These are phyloP conservation scores for Rhynchophorus ferrugineus DNA, from an alignment of 1,140 invertebrate species.

Conservation along the genomic window DNA sequence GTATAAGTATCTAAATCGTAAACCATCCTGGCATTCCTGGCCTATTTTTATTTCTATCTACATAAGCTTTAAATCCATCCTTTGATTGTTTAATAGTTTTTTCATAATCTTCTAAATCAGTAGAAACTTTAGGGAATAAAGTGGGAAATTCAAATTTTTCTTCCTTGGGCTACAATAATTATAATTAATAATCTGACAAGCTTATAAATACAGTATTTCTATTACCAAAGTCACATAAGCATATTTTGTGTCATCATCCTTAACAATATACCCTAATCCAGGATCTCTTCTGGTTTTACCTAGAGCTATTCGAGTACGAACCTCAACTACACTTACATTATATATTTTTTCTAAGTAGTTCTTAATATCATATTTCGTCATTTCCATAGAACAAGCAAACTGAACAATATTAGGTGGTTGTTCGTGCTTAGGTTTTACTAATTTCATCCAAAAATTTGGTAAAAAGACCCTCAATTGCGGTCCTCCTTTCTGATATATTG, in stretches of 20 bases:
- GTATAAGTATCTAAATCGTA: constrained; percentile 47
- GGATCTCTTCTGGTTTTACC: constrained; percentile 50
- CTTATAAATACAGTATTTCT: constrained; percentile 12
- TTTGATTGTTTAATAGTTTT: constrained; percentile 44
- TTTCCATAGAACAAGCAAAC: constrained; percentile 81
- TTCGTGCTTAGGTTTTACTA: constrained; percentile 57
- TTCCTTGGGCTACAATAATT: constrained; percentile 43
- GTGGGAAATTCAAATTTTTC: constrained; percentile 51
- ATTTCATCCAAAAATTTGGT: constrained; percentile 92
- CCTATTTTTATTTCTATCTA: constrained; percentile 44
- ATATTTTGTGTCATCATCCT: constrained; percentile 78
- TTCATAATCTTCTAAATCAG: constrained; percentile 44
- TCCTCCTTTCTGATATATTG: constrained; percentile 74
- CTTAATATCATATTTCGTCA: constrained; percentile 80
- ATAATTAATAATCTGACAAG: background rate
- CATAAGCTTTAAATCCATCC: constrained; percentile 41
- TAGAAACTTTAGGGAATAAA: constrained; percentile 40
- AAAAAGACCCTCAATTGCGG: constrained; percentile 83
- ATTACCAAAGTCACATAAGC: constrained; percentile 76
- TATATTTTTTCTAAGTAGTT: constrained; percentile 96
- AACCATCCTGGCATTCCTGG: constrained; percentile 55
- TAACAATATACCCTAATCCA: constrained; percentile 56
- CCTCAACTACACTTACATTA: constrained; percentile 59
- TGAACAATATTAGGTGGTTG: constrained; percentile 68
- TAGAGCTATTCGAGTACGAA: constrained; percentile 62